Evolutionary conservation across 2,113 vertebrate species (phyloP), one percentile per base, ranked within the genome.

Genomic region (Falco punctatus): DNA sequence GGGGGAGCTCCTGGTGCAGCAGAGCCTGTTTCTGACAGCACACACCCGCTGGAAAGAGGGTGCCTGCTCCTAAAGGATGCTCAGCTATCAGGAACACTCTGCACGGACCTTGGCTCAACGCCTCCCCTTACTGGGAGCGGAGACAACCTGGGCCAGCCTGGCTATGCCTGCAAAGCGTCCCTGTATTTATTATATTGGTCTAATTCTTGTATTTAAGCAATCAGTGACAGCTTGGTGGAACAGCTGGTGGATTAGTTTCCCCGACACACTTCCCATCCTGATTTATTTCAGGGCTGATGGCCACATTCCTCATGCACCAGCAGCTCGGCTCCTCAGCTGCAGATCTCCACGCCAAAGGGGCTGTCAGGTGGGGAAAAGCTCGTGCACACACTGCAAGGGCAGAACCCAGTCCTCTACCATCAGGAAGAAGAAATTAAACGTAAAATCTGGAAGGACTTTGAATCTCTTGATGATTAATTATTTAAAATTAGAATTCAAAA

Each of bases 371-470:
- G 44, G 69, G 49, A 57, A 55, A 44, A 64, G 54, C 32, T 81
- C 5, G 1, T 9, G 24, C 28, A 5, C 0, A 5, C 15, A 1
- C 22, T 2, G 42, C 1, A 3, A 69, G 72, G 51, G 84, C 46
- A 67, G 58, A 35, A 14, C 11, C 7, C 13, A 1, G 11, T 12
- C 33, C 59, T 15, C 48, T 2, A 9, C 0, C 2, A 22, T 40
- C 20, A 15, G 67, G 44, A 46, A 64, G 51, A 40, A 52, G 22
- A 21, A 61, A 92, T 20, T 2, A 21, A 69, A 52, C 0, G 3
- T 5, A 33, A 59, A 71, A 74, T 35, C 40, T n/a, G 6, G 28
- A 42, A 48, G 10, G 27, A 58, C 17, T 33, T 38, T 18, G 48
- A 33, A 67, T 46, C 38, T 66, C 30, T 10, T 32, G 24, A 23